These are phyloP conservation scores for Tarsius wallacei DNA, from an alignment of 2,797 vertebrate species.

Conservation along the genomic window DNA sequence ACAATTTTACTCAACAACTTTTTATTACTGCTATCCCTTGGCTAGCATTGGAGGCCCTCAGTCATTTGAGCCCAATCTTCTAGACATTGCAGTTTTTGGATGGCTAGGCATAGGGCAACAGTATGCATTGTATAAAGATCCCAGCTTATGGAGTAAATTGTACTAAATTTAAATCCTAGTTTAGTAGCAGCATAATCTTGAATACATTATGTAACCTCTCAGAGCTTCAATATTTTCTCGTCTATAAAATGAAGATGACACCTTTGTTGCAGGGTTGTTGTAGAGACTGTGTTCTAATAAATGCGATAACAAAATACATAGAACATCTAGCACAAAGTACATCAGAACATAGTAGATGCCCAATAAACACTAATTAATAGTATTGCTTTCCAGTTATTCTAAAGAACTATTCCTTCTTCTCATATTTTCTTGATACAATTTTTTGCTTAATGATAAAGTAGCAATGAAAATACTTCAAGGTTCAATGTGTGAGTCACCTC, in stretches of 20 bases:
- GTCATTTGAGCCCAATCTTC: background rate
- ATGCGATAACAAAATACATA: background rate
- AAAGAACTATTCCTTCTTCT: background rate
- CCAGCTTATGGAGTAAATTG: background rate
- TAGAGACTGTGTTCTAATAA: background rate
- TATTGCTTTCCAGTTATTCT: background rate
- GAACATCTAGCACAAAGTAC: background rate
- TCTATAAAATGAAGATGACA: background rate
- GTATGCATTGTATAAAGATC: background rate
- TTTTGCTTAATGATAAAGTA: conserved; percentile 15
- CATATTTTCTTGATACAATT: background rate
- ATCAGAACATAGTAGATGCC: background rate
- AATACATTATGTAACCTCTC: background rate
- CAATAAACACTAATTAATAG: background rate
- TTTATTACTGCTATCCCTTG: background rate
- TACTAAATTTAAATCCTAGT: background rate
- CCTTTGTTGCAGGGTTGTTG: background rate
- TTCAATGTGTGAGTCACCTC: background rate
- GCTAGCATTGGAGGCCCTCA: background rate
- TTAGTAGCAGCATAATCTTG: background rate
- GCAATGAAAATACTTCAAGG: background rate
- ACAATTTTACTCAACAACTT: background rate
- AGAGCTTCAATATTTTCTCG: background rate
- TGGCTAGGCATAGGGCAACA: background rate
- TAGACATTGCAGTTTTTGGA: background rate